Conservation (phyloP, 1,140 invertebrate species). For the Leptinotarsa lineolata region DNA sequence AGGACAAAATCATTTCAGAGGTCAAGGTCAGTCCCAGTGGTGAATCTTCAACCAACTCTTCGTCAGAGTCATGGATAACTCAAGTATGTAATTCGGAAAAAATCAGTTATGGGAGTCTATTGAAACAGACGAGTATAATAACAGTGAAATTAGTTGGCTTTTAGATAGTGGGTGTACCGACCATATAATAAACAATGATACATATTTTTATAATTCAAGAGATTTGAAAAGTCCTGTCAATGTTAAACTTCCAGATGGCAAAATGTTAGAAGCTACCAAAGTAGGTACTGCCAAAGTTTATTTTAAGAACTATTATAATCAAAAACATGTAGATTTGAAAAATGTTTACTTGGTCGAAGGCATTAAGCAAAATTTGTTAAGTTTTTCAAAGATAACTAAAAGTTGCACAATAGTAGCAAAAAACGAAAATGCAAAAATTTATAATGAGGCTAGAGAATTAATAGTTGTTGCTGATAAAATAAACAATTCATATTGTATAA, state of each 20-base stretch:
- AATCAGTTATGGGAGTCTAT: no score
- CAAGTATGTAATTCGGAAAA: no score
- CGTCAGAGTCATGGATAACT: no score
- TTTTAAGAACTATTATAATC: slow-evolving; percentile 38
- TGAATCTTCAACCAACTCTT: no score
- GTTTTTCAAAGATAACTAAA: slow-evolving; percentile 41
- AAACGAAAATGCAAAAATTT: background rate
- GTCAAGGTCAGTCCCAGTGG: no score
- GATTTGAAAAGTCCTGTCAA: slow-evolving; percentile 41
- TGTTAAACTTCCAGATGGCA: slow-evolving; percentile 41
- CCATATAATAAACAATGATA: slow-evolving; percentile 51
- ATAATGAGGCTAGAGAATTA: no score
- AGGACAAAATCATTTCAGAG: no score
- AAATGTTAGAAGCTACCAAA: slow-evolving; percentile 46
- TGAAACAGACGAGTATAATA: no score
- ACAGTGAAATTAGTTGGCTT: no score
- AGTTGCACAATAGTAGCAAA: slow-evolving; percentile 6
- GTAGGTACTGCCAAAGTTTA: slow-evolving; percentile 43
- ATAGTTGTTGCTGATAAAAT: no score
- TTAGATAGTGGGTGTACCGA: slow-evolving; percentile 54
- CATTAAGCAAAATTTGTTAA: slow-evolving; percentile 48
- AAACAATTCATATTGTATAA: no score
- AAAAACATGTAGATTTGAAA: slow-evolving; percentile 35
- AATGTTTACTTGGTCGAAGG: slow-evolving; percentile 45
- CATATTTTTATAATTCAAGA: slow-evolving; percentile 48